Percentiles rank a stretch among this genome's conserved stretches.
These are phyloP conservation scores for Halocynthia aurantium DNA, from an alignment of 23 tunicate species.

Conservation along the genomic window DNA sequence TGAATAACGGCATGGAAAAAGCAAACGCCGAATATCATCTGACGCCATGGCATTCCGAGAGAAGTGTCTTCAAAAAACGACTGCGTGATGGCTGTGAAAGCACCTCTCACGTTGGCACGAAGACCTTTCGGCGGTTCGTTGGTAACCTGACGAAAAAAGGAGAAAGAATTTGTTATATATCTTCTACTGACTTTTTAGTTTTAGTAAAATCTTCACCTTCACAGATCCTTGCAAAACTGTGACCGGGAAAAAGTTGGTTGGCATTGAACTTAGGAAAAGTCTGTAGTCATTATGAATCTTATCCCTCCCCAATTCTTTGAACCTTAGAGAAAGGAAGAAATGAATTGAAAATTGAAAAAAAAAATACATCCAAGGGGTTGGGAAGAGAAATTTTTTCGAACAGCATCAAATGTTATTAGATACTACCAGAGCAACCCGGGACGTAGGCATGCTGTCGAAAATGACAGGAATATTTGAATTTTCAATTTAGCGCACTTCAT, in stretches of 20 bases:
- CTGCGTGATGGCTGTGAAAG: constrained; percentile 63
- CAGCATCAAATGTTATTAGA: no score
- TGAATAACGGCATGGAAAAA: constrained; percentile 97
- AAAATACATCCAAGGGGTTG: no score
- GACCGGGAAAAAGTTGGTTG: constrained; percentile 91
- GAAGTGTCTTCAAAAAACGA: constrained; percentile 76
- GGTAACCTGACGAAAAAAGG: constrained; percentile 53
- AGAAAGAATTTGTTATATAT: background rate
- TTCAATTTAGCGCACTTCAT: no score
- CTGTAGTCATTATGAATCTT: constrained; percentile 74
- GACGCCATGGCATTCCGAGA: constrained; percentile 74
- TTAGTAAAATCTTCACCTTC: constrained; percentile 26
- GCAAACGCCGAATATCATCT: constrained; percentile 85
- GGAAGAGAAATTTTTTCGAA: no score
- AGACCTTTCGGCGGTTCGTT: constrained; percentile 98
- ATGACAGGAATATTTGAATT: no score
- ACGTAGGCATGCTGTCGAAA: no score
- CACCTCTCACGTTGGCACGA: constrained; percentile 90
- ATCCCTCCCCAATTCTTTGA: constrained; percentile 54
- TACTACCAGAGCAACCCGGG: no score
- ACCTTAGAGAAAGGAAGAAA: constrained; percentile 16
- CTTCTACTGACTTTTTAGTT: no score
- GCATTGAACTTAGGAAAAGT: constrained; percentile 94
- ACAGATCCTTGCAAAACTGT: constrained; percentile 90
- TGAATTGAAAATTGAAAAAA: background rate